Percentiles rank a stretch among this genome's conserved stretches.
These are phyloP conservation scores for Hormaphis cornu DNA, from an alignment of 1,140 invertebrate genomes.

Conservation along the genomic window DNA sequence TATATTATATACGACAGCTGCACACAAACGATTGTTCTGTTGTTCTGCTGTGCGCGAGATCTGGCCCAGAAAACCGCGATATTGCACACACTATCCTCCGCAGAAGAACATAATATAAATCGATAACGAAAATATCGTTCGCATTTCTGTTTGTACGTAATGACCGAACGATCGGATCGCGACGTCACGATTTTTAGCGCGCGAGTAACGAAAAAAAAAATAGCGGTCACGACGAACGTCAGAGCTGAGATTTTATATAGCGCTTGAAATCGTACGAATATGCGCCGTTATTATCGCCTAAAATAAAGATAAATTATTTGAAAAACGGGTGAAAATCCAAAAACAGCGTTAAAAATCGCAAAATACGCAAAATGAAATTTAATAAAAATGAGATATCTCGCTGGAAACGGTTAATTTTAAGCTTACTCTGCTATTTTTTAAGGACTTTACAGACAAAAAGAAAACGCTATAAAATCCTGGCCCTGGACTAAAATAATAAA, in stretches of 20 bases:
- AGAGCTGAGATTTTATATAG: neutral
- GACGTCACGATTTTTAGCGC: constrained; percentile 6
- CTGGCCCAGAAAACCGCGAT: constrained; percentile 2
- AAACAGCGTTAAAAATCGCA: no score
- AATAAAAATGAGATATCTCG: no score
- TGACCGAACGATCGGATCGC: neutral
- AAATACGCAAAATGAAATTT: no score
- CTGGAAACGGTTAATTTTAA: no score
- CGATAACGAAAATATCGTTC: neutral
- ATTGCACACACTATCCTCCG: neutral
- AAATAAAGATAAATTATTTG: no score
- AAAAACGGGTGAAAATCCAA: no score
- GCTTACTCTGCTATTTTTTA: no score
- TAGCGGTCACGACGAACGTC: constrained; percentile 1
- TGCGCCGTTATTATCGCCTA: no score
- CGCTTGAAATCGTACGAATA: neutral
- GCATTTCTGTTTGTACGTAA: neutral
- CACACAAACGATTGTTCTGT: neutral
- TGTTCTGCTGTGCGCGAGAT: neutral
- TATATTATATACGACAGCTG: neutral
- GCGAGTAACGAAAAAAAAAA: neutral
- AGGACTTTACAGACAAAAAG: no score
- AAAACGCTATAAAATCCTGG: no score
- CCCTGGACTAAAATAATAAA: no score
- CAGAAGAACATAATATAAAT: neutral